Percentiles rank a stretch among this genome's conserved stretches.
Conservation (phyloP, 1,140 invertebrate genomes). For the Plodia interpunctella region DNA sequence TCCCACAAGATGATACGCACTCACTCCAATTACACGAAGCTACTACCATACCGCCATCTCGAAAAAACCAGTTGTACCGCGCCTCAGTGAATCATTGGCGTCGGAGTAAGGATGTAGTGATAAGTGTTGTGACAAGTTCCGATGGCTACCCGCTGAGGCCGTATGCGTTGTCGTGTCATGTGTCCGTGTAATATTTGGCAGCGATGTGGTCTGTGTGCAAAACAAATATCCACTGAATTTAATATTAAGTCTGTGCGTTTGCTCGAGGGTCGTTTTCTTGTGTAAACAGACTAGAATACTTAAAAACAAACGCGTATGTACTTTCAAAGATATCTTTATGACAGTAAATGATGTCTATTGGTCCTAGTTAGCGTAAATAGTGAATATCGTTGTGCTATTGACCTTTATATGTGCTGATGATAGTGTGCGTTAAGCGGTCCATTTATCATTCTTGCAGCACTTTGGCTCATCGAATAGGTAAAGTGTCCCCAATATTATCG, state of each 20-base stretch:
- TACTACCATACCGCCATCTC: constrained; percentile 17
- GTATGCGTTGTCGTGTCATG: constrained; percentile 5
- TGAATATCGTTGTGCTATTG: background rate
- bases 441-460: background rate
- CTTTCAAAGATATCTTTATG: background rate
- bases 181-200: constrained; percentile 13
- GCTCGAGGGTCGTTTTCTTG: background rate
- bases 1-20: constrained; percentile 13
- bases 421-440: background rate
- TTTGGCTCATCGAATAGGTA: background rate
- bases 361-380: background rate
- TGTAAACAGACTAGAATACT: background rate
- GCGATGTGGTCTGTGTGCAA: constrained; percentile 8
- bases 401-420: background rate
- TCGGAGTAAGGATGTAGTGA: constrained; percentile 42
- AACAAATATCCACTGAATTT: constrained; percentile 17
- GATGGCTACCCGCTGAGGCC: background rate
- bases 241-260: constrained; percentile 14
- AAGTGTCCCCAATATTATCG: background rate
- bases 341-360: background rate
- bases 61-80: constrained; percentile 32
- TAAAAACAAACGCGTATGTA: background rate
- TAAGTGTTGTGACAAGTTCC: constrained; percentile 17
- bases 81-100: constrained; percentile 41
- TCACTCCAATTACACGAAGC: background rate